These are phyloP conservation scores for Neoniphon sammara DNA, from an alignment of 2,797 vertebrate genomes.

Conservation along the genomic window DNA sequence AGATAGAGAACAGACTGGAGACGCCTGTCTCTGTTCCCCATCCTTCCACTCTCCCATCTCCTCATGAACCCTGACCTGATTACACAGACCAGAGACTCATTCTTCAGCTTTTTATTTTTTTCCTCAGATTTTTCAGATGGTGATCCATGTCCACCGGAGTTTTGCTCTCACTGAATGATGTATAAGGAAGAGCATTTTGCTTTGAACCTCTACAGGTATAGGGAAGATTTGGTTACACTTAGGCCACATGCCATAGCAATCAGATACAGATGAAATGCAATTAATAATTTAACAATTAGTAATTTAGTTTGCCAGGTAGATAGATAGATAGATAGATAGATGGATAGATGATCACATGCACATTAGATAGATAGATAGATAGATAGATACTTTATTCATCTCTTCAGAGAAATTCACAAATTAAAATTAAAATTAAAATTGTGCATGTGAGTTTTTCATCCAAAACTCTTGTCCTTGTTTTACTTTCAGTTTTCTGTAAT, in stretches of 20 bases:
- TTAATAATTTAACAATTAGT: no score
- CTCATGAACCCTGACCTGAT: background rate
- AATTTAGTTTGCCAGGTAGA: no score
- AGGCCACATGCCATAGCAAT: background rate
- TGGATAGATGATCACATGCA: no score
- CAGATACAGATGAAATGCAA: no score
- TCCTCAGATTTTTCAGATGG: background rate
- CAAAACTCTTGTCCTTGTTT: background rate
- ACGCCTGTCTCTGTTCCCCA: slow-evolving; percentile 29
- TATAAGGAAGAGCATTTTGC: background rate
- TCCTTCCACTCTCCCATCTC: slow-evolving; percentile 14
- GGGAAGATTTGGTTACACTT: background rate
- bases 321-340: no score
- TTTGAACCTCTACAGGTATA: background rate
- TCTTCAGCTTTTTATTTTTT: background rate
- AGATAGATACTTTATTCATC: no score
- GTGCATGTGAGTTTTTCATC: no score
- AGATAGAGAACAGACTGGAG: slow-evolving; percentile 45
- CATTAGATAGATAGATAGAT: no score
- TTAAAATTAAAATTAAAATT: no score
- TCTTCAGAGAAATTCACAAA: no score
- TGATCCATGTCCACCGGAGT: background rate
- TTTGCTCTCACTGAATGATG: background rate
- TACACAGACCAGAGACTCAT: slow-evolving; percentile 6
- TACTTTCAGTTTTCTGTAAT: background rate